These are phyloP conservation scores for Euwallacea fornicatus DNA, from an alignment of 1,140 invertebrate genomes.

Conservation along the genomic window DNA sequence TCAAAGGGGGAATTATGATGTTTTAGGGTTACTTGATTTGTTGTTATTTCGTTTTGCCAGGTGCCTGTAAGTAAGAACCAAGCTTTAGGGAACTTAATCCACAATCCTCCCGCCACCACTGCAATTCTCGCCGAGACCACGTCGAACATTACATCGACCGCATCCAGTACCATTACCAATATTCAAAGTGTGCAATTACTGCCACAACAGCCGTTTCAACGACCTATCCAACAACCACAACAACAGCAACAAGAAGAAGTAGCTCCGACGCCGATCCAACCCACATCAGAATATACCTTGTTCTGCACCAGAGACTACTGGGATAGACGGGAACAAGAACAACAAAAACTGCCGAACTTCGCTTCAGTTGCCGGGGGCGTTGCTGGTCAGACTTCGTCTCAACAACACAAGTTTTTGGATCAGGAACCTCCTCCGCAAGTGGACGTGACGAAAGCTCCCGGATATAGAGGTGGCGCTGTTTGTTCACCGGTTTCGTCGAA, in stretches of 20 bases:
- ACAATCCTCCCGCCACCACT: slow-evolving; percentile 12
- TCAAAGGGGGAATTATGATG: no score
- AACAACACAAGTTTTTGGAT: slow-evolving; percentile 59
- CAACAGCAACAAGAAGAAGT: slow-evolving; percentile 29
- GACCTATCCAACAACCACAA: not conserved
- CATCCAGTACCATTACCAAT: not conserved
- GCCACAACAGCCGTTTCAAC: not conserved
- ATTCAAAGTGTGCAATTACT: slow-evolving; percentile 5
- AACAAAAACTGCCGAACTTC: slow-evolving; percentile 71
- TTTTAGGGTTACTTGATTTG: no score
- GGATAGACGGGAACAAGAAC: slow-evolving; percentile 63
- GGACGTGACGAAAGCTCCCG: slow-evolving; percentile 79
- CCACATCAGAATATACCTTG: slow-evolving; percentile 70
- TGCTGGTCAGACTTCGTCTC: slow-evolving; percentile 30
- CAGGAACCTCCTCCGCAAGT: slow-evolving; percentile 63
- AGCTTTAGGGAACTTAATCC: not conserved
- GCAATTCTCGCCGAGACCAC: slow-evolving; percentile 18
- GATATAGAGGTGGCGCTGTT: slow-evolving; percentile 71
- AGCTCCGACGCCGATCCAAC: slow-evolving; percentile 9
- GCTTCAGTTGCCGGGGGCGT: slow-evolving; percentile 67
- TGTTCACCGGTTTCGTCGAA: slow-evolving; percentile 73
- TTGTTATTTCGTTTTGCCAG: no score
- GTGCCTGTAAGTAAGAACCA: no score
- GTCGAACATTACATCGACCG: slow-evolving; percentile 8
- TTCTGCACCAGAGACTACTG: slow-evolving; percentile 69